Evolutionary conservation across 2,888 invertebrate species (phyloP).

Genomic region (Ophonus ardosiacus): DNA sequence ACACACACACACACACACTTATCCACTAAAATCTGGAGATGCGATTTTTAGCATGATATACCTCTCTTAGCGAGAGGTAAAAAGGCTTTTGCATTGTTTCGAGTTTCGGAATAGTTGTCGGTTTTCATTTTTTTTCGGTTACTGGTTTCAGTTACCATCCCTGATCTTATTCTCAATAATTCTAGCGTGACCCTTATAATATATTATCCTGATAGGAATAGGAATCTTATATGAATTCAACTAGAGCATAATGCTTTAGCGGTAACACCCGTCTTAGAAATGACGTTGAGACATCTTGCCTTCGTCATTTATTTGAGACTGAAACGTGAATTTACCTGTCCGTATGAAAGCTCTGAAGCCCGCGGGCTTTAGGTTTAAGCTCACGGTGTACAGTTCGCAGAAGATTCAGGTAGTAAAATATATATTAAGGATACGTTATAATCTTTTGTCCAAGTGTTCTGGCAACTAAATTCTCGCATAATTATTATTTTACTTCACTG

Average conservation of each 20-base stretch:
- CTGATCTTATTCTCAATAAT: too few relatives aligned
- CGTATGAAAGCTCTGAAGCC: neutral
- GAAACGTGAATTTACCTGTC: slow-evolving; percentile 24
- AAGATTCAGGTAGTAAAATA: slow-evolving; percentile 10
- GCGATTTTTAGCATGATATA: too few relatives aligned
- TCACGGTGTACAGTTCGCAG: neutral
- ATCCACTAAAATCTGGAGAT: too few relatives aligned
- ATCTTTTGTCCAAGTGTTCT: slow-evolving; percentile 22
- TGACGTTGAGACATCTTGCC: neutral
- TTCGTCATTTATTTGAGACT: slow-evolving; percentile 18
- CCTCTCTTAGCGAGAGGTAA: too few relatives aligned
- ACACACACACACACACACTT: too few relatives aligned
- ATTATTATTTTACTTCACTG: neutral
- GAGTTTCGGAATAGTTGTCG: too few relatives aligned
- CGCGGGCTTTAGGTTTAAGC: neutral
- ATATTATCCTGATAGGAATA: too few relatives aligned
- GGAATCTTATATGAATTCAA: too few relatives aligned
- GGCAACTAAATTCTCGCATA: slow-evolving; percentile 1
- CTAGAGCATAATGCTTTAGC: neutral
- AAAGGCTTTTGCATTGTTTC: too few relatives aligned
- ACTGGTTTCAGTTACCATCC: too few relatives aligned
- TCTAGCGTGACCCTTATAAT: too few relatives aligned
- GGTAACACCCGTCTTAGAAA: neutral
- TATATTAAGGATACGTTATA: slow-evolving; percentile 13
- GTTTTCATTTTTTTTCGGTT: too few relatives aligned